Evolutionary conservation across 2,113 vertebrate genomes (phyloP), one percentile per base, ranked within the genome.

Genomic region (Glaucidium brasilianum): DNA sequence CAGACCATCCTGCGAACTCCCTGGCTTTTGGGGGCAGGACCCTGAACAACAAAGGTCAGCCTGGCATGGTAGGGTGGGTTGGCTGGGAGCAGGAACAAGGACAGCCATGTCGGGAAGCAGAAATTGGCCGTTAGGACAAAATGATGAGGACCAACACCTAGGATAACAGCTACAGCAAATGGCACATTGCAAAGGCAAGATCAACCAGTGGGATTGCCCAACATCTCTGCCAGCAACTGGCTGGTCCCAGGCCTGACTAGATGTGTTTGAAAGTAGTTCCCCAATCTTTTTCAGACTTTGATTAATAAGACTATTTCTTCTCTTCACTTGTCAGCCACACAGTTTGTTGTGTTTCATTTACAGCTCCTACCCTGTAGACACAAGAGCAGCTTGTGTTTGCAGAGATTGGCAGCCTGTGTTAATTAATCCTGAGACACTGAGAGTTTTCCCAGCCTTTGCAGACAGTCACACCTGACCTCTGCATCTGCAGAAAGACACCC

Each of bases 271-370:
- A 91, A 58, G 10, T 26, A 6, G 0, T 43, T 74, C 12, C 10
- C 30, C 15, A 27, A 45, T 72, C 49, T 49, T 58, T 56, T n/a
- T 59, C 68, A 62, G 76, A 47, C n/a, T 75, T 63, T 19, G 39
- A 77, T 69, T n/a, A 76, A 39, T 14, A 67, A 23, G 35, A 45
- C 35, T 34, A n/a, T 53, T 45, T 60, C 35, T 43, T 55, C 50
- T 79, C 49, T 56, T 52, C 73, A 60, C 50, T 84, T 34, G 26
- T 76, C 41, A 73, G 32, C 69, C 6, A 3, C 43, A 14, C 32
- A 45, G 58, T 78, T 85, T 90, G 68, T 56, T 77, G 74, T 43
- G 64, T 85, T 96, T 88, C 81, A 63, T 87, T 90, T 71, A 90
- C 81, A 93, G 85, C 56, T 85, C 77, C 74, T 64, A 22, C 73